Base-by-base conservation (phyloP, 1,140 invertebrate genomes). In the Trichomalopsis sarcophagae region DNA sequence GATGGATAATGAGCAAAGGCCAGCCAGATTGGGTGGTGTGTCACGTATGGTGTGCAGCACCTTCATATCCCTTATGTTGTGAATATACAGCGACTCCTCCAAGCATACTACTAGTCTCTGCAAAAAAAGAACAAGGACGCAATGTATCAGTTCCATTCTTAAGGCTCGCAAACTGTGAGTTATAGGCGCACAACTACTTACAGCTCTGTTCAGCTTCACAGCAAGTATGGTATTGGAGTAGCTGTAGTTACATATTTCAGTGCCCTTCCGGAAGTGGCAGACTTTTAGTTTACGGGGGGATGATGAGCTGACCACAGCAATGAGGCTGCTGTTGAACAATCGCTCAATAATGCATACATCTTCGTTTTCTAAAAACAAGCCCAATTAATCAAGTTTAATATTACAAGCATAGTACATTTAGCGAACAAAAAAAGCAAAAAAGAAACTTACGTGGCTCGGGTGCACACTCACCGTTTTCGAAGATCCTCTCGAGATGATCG, bases 1-100 rank as follows among this genome's bases (percentile, higher is more conserved):
- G 86, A 95, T 95, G 68, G 98, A 98, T 5, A 99, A 94, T 82
- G 98, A 98, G 94, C 98, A 98, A 62, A 99, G 94, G 14, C 99
- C 99, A 88, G 95, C 94, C 44, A 97, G 96, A 94, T 99, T 99
- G 68, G 97, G 96, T 82, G 99, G 99, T 79, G 99, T 99, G 92
- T 99, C 99, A 87, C 98, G 95, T 90, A 99, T 99, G 80, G 98
- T 99, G 92, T 99, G 99, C 87, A 99, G 94, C 44, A 99, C 97
- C 94, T 98, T 99, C 99, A 99, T 99, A 92, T 99, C 99, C 75
- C 97, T 95, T 87, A 99, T 99, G 94, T 99, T 99, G 94, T 99
- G 99, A 90, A 99, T 99, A 92, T 99, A 99, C 82, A 99, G 94
- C 82, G 97, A 98, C 92, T 99, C 99, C 93, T 99, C 98, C 88